These are phyloP conservation scores for Lepetodrilus schrolli DNA, from an alignment of 2,888 invertebrate genomes.

Conservation along the genomic window DNA sequence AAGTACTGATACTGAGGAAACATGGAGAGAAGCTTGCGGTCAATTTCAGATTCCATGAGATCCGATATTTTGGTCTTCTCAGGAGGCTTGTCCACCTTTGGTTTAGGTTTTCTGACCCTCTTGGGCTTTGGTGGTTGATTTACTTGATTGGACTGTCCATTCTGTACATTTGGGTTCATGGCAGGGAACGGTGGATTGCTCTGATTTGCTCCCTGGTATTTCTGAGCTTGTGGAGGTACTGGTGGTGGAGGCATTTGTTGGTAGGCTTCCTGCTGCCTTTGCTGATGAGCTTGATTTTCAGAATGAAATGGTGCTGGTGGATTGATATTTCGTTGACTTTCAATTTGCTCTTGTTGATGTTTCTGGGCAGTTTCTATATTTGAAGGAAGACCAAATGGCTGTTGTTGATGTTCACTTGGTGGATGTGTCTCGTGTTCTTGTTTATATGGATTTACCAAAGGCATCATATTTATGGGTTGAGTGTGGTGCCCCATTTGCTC, in stretches of 20 bases:
- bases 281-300: background rate
- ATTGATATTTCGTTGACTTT: background rate
- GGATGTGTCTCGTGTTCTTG: background rate
- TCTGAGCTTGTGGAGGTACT: background rate
- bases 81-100: conserved; percentile 1
- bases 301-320: background rate
- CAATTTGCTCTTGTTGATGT: background rate
- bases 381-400: background rate
- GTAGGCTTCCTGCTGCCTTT: background rate
- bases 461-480: background rate
- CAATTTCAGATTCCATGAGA: conserved; percentile 26
- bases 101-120: background rate
- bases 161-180: background rate
- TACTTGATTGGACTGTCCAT: background rate
- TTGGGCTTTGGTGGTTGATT: background rate
- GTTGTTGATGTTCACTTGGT: background rate
- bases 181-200: background rate
- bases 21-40: conserved; percentile 18
- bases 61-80: conserved; percentile 18
- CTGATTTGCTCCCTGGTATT: background rate
- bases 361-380: background rate
- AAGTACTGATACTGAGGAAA: conserved; percentile 23
- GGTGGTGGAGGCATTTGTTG: background rate
- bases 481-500: background rate
- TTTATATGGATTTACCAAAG: background rate